Evolutionary conservation across 2,888 invertebrate species (phyloP), one percentile per base, ranked within the genome.

Genomic region (Ariolimax columbianus): DNA sequence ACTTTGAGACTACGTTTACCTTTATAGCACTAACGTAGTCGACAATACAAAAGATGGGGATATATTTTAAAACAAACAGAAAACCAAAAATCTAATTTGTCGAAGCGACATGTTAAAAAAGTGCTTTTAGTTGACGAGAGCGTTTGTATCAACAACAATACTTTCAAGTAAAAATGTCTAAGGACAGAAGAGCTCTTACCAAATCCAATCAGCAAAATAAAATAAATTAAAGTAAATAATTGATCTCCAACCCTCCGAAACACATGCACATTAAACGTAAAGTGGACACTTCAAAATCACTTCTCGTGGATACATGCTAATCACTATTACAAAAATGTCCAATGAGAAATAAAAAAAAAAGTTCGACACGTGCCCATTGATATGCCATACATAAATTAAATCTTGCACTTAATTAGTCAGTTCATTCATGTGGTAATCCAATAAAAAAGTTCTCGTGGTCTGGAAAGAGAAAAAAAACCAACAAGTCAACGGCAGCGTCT

Each of bases 151-250:
- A 23, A 55, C 19, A 55, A 23, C 2, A 55, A 19, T 14, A 55
- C 55, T 55, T 55, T 7, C 9, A 55, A 55, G 19, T 23, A 55
- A n/a, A n/a, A 55, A 55, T 55, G 55, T 55, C 3, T 23, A 55
- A 55, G 19, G 7, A 3, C 55, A 55, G 17, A 19, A 55, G 17
- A 17, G 55, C 30, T 63, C 23, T 4, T 63, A 30, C 63, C 6
- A 4, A n/a, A 63, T 63, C 33, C 38, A 70, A 70, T 70, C 38
- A 70, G 38, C 4, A 38, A 38, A 70, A 38, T 70, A 36, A 38
- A 70, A 70, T 70, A 36, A 36, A 70, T 70, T 70, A 70, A 70
- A 70, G 6, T 70, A 17, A 36, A 38, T 70, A 70, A 70, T 70
- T 70, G 3, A 70, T 38, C 19, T n/a, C 38, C 14, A 63, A n/a